A percentile compares a stretch with the other conserved stretches of the same genome.
These are phyloP conservation scores for Amazona ochrocephala DNA, from an alignment of 2,797 vertebrate genomes.

Conservation along the genomic window DNA sequence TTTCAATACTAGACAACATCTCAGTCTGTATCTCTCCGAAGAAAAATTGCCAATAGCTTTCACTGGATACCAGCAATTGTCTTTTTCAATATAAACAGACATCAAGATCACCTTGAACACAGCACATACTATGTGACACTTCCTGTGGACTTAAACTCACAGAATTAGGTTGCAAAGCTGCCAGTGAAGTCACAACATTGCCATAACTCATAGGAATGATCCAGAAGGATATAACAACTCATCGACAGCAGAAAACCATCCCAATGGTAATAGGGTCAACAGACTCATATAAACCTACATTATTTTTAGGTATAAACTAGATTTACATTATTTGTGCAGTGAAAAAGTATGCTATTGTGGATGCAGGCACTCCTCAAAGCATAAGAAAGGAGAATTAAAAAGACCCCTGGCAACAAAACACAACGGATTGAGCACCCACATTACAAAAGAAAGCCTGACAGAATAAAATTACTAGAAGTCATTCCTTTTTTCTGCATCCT, in stretches of 20 bases:
- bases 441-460: background rate
- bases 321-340: background rate
- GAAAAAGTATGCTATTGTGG: background rate
- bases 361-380: background rate
- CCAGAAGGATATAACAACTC: background rate
- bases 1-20: background rate
- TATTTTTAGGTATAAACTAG: background rate
- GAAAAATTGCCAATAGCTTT: background rate
- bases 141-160: background rate
- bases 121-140: background rate
- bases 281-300: background rate
- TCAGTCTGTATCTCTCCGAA: background rate
- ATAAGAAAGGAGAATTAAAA: background rate
- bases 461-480: background rate
- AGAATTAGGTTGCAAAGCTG: background rate
- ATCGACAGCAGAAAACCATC: background rate
- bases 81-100: background rate
- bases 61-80: background rate
- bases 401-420: background rate
- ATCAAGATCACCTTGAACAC: background rate
- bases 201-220: background rate
- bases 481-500: background rate
- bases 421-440: background rate
- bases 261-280: fast-evolving
- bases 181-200: background rate